Conservation (phyloP, 2,888 invertebrate genomes). For the Nomada ferruginata region DNA sequence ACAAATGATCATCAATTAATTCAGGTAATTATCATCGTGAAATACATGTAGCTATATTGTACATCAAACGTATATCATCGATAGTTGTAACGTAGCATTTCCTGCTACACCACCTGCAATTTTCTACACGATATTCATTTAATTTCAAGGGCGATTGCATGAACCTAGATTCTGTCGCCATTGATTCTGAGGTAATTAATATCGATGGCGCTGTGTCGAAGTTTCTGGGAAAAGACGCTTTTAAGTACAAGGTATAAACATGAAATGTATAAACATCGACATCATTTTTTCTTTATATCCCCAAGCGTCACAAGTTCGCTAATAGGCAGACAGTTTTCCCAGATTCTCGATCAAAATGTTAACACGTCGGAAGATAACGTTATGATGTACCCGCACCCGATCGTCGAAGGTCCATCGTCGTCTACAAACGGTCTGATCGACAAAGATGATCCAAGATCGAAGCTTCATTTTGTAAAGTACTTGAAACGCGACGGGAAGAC, state of each 20-base stretch:
- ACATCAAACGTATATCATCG: not conserved
- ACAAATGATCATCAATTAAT: constrained; percentile 70
- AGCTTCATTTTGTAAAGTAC: constrained; percentile 89
- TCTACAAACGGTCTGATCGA: constrained; percentile 83
- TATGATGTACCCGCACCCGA: constrained; percentile 65
- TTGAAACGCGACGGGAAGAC: constrained; percentile 89
- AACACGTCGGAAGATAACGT: constrained; percentile 68
- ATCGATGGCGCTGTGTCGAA: constrained; percentile 71
- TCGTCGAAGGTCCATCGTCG: constrained; percentile 61
- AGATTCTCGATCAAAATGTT: constrained; percentile 74
- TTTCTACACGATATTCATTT: too few species aligned
- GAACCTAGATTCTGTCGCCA: constrained; percentile 71
- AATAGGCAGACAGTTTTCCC: not conserved
- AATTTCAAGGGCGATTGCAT: constrained; percentile 65
- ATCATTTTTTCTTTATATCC: not conserved
- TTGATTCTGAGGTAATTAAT: constrained; percentile 74
- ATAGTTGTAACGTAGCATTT: not conserved
- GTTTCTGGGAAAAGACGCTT: constrained; percentile 73
- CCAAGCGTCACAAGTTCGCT: too few species aligned
- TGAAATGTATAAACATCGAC: constrained; percentile 7
- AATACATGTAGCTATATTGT: constrained; percentile 14
- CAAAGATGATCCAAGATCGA: constrained; percentile 86
- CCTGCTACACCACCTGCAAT: not conserved
- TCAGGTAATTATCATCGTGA: constrained; percentile 69
- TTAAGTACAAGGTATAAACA: constrained; percentile 70